These are phyloP conservation scores for Gymnoscopelus braueri DNA, from an alignment of 2,797 vertebrate species.

Conservation along the genomic window DNA sequence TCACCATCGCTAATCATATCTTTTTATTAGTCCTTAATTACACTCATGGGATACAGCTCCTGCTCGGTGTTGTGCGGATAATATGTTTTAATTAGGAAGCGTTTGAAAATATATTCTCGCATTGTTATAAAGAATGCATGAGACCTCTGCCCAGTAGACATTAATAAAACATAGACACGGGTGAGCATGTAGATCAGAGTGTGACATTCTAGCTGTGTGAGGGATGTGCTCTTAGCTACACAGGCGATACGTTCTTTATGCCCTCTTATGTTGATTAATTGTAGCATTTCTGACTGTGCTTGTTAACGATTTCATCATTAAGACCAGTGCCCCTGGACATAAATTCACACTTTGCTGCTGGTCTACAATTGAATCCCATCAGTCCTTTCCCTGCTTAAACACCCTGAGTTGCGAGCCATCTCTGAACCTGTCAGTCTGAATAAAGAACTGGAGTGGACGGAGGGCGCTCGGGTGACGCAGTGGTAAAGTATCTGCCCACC, in stretches of 20 bases:
- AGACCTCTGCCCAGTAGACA: conserved; percentile 39
- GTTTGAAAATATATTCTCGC: conserved; percentile 43
- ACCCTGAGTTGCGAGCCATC: too few relatives aligned
- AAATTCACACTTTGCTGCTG: too few relatives aligned
- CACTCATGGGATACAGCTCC: conserved; percentile 14
- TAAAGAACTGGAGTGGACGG: too few relatives aligned
- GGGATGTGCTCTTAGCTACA: background rate
- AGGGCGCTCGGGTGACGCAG: too few relatives aligned
- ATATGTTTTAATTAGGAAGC: conserved; percentile 48
- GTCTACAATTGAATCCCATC: too few relatives aligned
- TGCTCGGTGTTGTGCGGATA: conserved; percentile 39
- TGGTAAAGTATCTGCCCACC: too few relatives aligned
- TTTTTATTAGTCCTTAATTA: conserved; percentile 28
- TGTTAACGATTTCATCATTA: too few relatives aligned
- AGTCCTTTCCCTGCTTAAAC: too few relatives aligned
- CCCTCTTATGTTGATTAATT: background rate
- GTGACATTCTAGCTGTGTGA: conserved; percentile 19
- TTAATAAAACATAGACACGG: conserved; percentile 45
- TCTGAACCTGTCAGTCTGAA: too few relatives aligned
- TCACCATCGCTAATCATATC: background rate
- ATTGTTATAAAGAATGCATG: conserved; percentile 60
- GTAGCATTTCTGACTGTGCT: too few relatives aligned
- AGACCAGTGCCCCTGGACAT: too few relatives aligned
- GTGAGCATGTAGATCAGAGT: conserved; percentile 34
- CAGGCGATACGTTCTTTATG: background rate